Conservation (phyloP, 2,888 invertebrate species). For the Eubasilissa splendida region DNA sequence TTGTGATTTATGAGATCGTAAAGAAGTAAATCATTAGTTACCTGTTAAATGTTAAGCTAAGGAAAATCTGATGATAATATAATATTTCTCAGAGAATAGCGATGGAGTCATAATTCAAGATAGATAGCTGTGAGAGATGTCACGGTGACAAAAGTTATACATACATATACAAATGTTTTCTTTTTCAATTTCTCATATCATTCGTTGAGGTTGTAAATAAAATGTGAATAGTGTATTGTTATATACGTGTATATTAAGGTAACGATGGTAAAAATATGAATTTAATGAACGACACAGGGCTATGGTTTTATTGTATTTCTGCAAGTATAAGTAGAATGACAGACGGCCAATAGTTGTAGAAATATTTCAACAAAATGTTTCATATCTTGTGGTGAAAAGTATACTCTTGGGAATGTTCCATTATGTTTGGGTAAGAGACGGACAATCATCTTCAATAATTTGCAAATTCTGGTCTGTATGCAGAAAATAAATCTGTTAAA, state of each 20-base stretch:
- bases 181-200: conserved; percentile 19
- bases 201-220: conserved; percentile 23
- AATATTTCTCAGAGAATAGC: too few relatives aligned
- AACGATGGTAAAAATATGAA: conserved; percentile 5
- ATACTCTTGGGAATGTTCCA: conserved; percentile 35
- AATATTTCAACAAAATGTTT: conserved; percentile 9
- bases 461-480: conserved; percentile 13
- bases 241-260: conserved; percentile 5
- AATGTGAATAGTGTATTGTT: conserved; percentile 18
- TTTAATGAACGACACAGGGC: not conserved
- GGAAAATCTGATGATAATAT: too few relatives aligned
- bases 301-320: not conserved
- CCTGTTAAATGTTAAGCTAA: too few relatives aligned
- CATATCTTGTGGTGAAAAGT: conserved; percentile 8
- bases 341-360: conserved; percentile 22
- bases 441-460: conserved; percentile 58
- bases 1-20: too few relatives aligned
- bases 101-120: too few relatives aligned
- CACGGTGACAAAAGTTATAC: not conserved
- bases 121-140: too few relatives aligned
- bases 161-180: not conserved
- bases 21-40: too few relatives aligned
- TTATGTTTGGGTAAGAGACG: conserved; percentile 57
- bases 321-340: not conserved
- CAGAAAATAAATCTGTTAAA: too few relatives aligned